Evolutionary conservation across 2,797 vertebrate genomes (phyloP).

Genomic region (Sphaeramia orbicularis): DNA sequence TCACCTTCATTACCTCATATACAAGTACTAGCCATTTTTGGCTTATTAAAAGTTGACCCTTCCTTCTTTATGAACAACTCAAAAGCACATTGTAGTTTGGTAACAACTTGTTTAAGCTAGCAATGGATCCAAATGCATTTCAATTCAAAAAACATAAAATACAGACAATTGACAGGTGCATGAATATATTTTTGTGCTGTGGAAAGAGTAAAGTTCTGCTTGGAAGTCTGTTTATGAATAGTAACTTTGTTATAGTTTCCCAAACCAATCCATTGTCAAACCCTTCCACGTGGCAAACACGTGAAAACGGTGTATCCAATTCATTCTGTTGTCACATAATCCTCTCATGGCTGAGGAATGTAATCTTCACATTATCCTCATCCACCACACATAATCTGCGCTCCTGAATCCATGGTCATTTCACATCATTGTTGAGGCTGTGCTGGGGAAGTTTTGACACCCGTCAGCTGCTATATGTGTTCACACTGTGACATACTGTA

Average conservation of each 20-base stretch:
- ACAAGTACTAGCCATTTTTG: no score
- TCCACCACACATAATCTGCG: conserved; percentile 26
- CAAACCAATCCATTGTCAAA: not conserved
- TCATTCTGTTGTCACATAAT: conserved; percentile 22
- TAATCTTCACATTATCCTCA: conserved; percentile 42
- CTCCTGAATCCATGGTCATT: conserved; percentile 18
- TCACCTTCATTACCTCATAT: no score
- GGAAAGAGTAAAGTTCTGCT: not conserved
- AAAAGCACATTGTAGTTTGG: no score
- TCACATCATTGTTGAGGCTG: not conserved
- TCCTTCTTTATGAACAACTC: no score
- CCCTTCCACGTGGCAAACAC: conserved; percentile 2
- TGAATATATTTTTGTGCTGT: not conserved
- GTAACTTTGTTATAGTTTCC: not conserved
- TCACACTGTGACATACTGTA: conserved; percentile 14
- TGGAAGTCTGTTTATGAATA: not conserved
- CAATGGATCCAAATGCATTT: no score
- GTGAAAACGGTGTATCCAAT: conserved; percentile 25
- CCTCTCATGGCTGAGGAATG: conserved; percentile 26
- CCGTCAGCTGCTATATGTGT: conserved; percentile 10
- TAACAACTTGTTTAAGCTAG: no score
- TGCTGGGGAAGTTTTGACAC: not conserved
- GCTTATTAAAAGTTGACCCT: no score
- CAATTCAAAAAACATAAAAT: no score
- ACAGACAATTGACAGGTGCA: no score